These are phyloP conservation scores for Palythoa grandiflora DNA, from an alignment of 92 coral and sea anemone genomes.

Conservation along the genomic window DNA sequence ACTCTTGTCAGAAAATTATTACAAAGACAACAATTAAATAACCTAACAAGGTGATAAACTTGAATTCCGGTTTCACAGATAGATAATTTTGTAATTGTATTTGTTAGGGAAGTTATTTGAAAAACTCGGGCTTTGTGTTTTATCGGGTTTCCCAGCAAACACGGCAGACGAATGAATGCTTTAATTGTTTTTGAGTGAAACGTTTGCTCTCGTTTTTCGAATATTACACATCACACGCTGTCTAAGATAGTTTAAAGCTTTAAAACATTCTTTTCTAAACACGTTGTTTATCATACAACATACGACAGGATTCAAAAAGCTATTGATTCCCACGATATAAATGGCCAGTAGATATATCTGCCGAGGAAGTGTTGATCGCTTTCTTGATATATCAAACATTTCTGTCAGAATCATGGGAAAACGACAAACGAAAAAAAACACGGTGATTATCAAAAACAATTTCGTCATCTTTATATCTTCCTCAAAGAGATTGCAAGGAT, in stretches of 20 bases:
- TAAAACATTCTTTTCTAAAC: constrained; percentile 68
- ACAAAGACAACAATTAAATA: no score
- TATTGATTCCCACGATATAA: constrained; percentile 62
- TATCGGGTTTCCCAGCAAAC: no score
- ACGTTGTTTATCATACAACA: constrained; percentile 75
- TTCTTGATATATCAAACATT: constrained; percentile 49
- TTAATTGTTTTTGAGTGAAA: no score
- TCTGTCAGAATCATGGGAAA: constrained; percentile 14
- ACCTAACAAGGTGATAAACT: no score
- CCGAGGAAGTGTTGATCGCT: constrained; percentile 76
- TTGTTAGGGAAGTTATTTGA: no score
- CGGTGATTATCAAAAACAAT: constrained; percentile 12
- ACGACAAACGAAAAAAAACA: neutral
- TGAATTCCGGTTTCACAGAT: no score
- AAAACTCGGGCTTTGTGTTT: no score
- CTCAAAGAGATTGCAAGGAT: neutral
- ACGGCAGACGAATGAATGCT: no score
- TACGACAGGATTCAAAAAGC: constrained; percentile 78
- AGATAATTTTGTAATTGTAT: no score
- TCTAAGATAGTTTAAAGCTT: constrained; percentile 17
- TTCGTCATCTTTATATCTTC: constrained; percentile 25
- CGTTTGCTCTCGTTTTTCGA: no score
- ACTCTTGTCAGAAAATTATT: neutral
- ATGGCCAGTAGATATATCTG: constrained; percentile 76
- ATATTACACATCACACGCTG: neutral